Evolutionary conservation across 2,797 vertebrate genomes (phyloP).

Genomic region (Gymnoscopelus braueri): DNA sequence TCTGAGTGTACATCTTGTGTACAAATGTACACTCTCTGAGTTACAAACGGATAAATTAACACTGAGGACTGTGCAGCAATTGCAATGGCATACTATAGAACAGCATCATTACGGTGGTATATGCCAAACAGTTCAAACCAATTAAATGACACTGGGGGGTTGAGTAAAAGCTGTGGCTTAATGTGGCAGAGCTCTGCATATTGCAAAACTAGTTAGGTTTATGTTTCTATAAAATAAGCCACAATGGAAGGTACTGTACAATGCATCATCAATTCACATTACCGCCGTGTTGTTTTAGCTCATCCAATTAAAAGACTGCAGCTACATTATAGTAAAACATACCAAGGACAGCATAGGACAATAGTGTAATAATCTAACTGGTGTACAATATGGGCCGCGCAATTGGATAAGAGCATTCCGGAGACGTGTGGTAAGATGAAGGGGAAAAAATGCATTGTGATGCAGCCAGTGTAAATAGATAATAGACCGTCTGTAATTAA

Average conservation of each 20-base stretch:
- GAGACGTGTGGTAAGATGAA: constrained; percentile 19
- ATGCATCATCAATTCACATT: too few species aligned
- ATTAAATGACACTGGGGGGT: too few species aligned
- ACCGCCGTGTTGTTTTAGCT: neutral
- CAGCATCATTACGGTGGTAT: neutral
- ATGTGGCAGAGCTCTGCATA: too few species aligned
- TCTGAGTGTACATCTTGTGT: neutral
- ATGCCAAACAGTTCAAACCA: too few species aligned
- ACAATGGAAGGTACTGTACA: too few species aligned
- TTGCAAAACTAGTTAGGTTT: too few species aligned
- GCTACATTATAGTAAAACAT: too few species aligned
- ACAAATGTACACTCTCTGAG: too few species aligned
- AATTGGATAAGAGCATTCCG: constrained; percentile 10
- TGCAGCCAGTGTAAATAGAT: constrained; percentile 42
- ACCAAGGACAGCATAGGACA: neutral
- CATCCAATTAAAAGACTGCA: neutral
- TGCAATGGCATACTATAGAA: neutral
- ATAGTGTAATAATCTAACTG: neutral
- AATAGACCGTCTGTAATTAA: constrained; percentile 60
- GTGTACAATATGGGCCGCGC: constrained; percentile 4
- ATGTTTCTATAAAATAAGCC: too few species aligned
- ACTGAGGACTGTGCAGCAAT: neutral
- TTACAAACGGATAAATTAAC: too few species aligned
- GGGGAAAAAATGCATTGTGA: constrained; percentile 4
- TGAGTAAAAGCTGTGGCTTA: too few species aligned